Base-by-base conservation (phyloP, 2,113 vertebrate species). In the Myotis lucifugus region DNA sequence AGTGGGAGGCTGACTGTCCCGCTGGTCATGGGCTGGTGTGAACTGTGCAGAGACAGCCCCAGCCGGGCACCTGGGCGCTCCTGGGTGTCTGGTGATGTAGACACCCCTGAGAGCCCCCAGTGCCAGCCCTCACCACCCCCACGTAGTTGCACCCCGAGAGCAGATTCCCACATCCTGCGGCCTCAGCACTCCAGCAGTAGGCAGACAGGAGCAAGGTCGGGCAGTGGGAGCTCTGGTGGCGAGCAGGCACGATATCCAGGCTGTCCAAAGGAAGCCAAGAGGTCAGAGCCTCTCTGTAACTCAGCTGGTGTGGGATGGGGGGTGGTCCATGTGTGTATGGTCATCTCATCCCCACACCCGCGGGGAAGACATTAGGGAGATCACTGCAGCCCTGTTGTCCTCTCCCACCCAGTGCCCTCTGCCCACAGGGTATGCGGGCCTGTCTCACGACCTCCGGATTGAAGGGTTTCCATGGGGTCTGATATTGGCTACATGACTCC, bases 51-150 rank as follows among this genome's bases (percentile, higher is more conserved):
- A 34, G 42, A 42, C 52, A 34, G 19, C 54, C 11, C 52, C 0
- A 0, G n/a, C 67, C 0, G 0, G 48, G 61, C 32, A 48, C 4
- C 6, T 4, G 54, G 69, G 34, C 1, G 1, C 73, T 54, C 12
- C 7, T 67, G 48, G 8, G 15, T 19, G 1, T 56, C 46, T 74
- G 48, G 34, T 87, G 34, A 40, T 48, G 15, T 48, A 6, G 19
- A 19, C 7, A 14, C 32, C 18, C 46, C 83, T 74, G 17, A 34
- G 1, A 32, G 25, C 69, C 19, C 48, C 46, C 25, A 1, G 52
- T 14, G 34, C 27, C 42, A 34, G 54, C 19, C 6, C 2, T 6
- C 15, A 8, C 40, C 64, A 4, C 34, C 19, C 50, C 3, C 46
- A 3, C 37, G 5, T 21, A 32, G 69, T 18, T 13, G 79, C 1